Conservation (phyloP, 2,113 vertebrate genomes). For the Elaphurus davidianus region DNA sequence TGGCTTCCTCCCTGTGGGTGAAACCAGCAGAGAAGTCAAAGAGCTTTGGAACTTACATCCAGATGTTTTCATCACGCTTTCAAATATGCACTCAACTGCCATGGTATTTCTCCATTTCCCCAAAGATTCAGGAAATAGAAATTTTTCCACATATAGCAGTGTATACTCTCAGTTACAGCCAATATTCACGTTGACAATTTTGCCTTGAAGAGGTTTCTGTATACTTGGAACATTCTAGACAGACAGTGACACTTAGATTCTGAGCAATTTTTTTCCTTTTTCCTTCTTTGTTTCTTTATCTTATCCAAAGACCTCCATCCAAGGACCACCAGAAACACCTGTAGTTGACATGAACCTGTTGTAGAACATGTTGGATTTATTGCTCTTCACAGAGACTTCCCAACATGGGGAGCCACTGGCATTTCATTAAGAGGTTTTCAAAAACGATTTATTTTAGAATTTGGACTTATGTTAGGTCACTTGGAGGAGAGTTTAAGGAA, state of each 20-base stretch:
- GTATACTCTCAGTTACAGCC: conserved; percentile 39
- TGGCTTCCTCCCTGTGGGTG: neutral
- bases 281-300: neutral
- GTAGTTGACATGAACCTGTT: neutral
- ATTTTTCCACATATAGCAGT: neutral
- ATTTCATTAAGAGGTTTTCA: neutral
- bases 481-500: neutral
- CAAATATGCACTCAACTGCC: neutral
- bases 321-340: neutral
- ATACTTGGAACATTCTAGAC: neutral
- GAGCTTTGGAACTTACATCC: conserved; percentile 22
- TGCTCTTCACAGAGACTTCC: neutral
- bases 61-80: conserved; percentile 53
- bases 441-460: neutral
- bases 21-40: neutral
- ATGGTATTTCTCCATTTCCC: conserved; percentile 32
- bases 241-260: conserved; percentile 1
- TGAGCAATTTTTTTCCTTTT: conserved; percentile 22
- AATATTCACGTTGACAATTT: conserved; percentile 53
- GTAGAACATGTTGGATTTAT: neutral
- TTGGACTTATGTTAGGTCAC: neutral
- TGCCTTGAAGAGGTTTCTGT: conserved; percentile 37
- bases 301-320: neutral
- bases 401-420: neutral
- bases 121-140: conserved; percentile 33